Base-by-base conservation (phyloP, 2,888 invertebrate genomes). In the Himalopsyche tibetana region DNA sequence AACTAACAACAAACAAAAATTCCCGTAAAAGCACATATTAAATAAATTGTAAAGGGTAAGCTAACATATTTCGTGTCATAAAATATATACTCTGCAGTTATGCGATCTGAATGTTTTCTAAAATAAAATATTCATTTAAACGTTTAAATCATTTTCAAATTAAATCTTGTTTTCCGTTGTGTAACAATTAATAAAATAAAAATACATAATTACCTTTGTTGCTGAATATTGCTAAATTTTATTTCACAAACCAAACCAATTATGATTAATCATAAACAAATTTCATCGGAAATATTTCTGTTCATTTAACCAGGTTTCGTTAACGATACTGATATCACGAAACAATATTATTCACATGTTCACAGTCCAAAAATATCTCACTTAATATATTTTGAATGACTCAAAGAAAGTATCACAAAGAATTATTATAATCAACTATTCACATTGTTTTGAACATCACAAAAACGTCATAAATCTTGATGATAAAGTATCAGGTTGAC, bases 281-380 rank as follows among this genome's bases (percentile, higher is more conserved):
- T 74, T 74, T 12, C 74, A 12, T 74, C 5, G 12, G 38, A 74
- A 28, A 36, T 9, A 28, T 38, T 74, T 74, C 36, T 5, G 36
- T 74, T 36, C 9, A 45, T 11, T 45, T 45, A 45, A 45, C 45
- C 45, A 45, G 6, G 45, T 9, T 45, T 11, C 36, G 28, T 36
- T 74, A 38, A 74, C 2, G 12, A 36, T 36, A 74, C 38, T 74
- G 36, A 74, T 36, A 74, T 74, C 74, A 38, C 74, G 74, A 15
- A 12, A 74, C 19, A 9, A 63, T 63, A 51, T 12, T 63, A 19
- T 74, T 74, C 74, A 74, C 74, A 74, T 74, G 38, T 74, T 74
- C 74, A 74, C 74, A 5, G 38, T 11, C 11, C 15, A 74, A 36
- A 74, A 74, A 74, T 74, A 74, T 36, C 11, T 74, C 74, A 74